Percentiles rank a stretch among this genome's conserved stretches.
Evolutionary conservation across 2,113 vertebrate genomes (phyloP).

Genomic region (Heterotilapia buettikoferi): DNA sequence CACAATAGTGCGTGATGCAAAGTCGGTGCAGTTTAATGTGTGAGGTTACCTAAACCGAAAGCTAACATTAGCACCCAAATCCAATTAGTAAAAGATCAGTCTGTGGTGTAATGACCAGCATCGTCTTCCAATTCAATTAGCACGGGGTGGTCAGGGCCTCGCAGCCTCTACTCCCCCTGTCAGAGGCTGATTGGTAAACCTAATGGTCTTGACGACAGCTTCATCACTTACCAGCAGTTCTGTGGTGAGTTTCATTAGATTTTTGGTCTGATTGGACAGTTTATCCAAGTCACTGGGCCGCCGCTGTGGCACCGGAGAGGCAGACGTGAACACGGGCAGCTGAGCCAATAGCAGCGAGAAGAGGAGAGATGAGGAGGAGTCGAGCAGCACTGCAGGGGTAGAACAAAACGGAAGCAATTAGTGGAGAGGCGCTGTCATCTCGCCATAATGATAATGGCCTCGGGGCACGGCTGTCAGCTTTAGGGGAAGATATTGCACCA

Average conservation of each 20-base stretch:
- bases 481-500: constrained; percentile 54
- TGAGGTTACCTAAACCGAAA: neutral
- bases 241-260: constrained; percentile 73
- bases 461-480: constrained; percentile 57
- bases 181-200: neutral
- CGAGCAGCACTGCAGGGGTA: constrained; percentile 68
- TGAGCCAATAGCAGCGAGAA: constrained; percentile 75
- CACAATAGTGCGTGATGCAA: neutral
- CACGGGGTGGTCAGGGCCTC: neutral
- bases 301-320: constrained; percentile 60
- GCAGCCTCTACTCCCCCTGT: neutral
- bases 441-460: constrained; percentile 56
- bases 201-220: neutral
- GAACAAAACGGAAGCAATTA: constrained; percentile 65
- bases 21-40: neutral
- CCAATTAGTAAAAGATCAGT: neutral
- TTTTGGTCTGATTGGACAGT: constrained; percentile 76
- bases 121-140: constrained; percentile 22
- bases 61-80: constrained; percentile 9
- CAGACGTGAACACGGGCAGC: constrained; percentile 67
- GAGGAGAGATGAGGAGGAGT: constrained; percentile 74
- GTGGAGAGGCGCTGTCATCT: constrained; percentile 56
- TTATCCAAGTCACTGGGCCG: constrained; percentile 68
- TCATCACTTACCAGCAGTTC: constrained; percentile 73
- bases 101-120: neutral